Percentiles rank a stretch among this genome's conserved stretches.
Conservation (phyloP, 2,797 vertebrate species). For the Gouania willdenowi region DNA sequence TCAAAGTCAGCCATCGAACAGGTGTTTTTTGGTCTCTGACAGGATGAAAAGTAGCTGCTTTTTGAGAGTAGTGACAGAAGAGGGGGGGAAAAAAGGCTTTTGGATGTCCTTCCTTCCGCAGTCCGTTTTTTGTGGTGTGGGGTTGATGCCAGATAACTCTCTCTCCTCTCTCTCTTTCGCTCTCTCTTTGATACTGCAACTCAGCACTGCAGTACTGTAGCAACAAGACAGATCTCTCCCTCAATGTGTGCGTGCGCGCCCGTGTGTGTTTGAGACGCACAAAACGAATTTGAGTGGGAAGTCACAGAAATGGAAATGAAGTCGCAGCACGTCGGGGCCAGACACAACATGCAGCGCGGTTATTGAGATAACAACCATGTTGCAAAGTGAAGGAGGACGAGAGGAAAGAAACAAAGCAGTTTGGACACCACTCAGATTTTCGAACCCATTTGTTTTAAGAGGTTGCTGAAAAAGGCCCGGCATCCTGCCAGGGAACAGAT, state of each 20-base stretch:
- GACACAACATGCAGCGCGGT: constrained; percentile 32
- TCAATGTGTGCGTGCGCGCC: constrained; percentile 20
- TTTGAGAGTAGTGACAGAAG: constrained; percentile 15
- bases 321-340: constrained; percentile 48
- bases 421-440: constrained; percentile 39
- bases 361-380: constrained; percentile 61
- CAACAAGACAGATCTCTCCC: constrained; percentile 50
- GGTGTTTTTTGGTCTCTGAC: too few species aligned
- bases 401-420: constrained; percentile 14
- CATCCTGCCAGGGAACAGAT: constrained; percentile 42
- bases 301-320: constrained; percentile 41
- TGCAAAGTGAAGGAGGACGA: constrained; percentile 3
- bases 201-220: constrained; percentile 67
- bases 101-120: constrained; percentile 49
- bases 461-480: constrained; percentile 41
- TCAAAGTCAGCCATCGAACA: too few species aligned
- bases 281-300: neutral
- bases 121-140: constrained; percentile 52
- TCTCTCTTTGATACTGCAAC: constrained; percentile 46
- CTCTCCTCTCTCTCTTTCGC: constrained; percentile 1
- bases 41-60: neutral
- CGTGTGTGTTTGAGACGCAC: constrained; percentile 11
- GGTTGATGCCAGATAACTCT: constrained; percentile 40
- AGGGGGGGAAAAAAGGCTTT: constrained; percentile 18
- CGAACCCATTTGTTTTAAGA: constrained; percentile 36